Conservation (phyloP, 2,888 invertebrate genomes). For the Iphiclides podalirius region DNA sequence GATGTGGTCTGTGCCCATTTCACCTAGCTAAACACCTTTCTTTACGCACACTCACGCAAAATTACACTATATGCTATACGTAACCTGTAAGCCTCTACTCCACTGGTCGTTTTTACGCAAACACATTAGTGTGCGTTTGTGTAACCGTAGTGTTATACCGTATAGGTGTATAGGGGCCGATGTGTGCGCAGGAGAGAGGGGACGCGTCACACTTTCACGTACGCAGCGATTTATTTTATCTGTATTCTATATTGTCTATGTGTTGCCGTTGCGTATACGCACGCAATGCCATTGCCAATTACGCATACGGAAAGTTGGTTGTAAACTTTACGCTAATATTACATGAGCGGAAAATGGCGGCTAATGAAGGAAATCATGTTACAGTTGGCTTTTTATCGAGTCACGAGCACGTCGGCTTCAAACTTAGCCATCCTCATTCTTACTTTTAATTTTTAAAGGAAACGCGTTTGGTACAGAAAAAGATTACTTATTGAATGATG, state of each 20-base stretch:
- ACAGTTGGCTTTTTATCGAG: constrained; percentile 25
- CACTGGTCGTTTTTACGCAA: constrained; percentile 25
- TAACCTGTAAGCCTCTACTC: constrained; percentile 23
- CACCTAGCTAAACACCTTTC: constrained; percentile 75
- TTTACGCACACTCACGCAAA: constrained; percentile 61
- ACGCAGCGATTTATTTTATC: constrained; percentile 14
- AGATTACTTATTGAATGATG: too few relatives aligned
- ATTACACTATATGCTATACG: constrained; percentile 35
- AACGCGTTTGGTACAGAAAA: too few relatives aligned
- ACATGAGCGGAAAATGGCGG: constrained; percentile 68
- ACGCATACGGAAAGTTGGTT: constrained; percentile 64
- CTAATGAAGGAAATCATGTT: constrained; percentile 35
- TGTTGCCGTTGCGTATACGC: constrained; percentile 71
- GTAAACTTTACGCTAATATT: constrained; percentile 61
- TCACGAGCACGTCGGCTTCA: constrained; percentile 3
- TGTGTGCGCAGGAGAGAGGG: constrained; percentile 40
- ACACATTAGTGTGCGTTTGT: constrained; percentile 26
- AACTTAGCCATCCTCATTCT: constrained; percentile 1
- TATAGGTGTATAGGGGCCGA: constrained; percentile 7
- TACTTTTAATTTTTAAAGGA: constrained; percentile 13
- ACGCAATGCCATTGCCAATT: constrained; percentile 78
- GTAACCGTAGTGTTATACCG: constrained; percentile 11
- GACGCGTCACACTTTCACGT: constrained; percentile 40
- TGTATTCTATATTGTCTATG: constrained; percentile 33
- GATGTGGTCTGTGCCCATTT: constrained; percentile 64